These are phyloP conservation scores for Caenorhabditis zanzibari DNA, from an alignment of 2,888 invertebrate genomes.

Conservation along the genomic window DNA sequence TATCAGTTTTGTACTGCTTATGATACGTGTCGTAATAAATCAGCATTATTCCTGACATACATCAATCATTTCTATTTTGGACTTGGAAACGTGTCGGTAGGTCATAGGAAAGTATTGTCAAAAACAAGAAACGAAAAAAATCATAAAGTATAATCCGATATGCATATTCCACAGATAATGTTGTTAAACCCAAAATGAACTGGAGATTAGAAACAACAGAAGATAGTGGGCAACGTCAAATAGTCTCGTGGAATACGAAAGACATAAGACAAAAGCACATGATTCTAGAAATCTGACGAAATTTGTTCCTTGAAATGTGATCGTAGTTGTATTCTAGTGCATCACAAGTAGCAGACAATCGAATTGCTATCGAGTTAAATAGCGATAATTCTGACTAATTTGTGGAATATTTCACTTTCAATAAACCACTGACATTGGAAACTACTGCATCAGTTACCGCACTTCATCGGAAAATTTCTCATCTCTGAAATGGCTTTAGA, in stretches of 20 bases:
- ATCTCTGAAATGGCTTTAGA: not conserved
- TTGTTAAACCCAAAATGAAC: no score
- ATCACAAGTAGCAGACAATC: not conserved
- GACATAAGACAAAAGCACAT: no score
- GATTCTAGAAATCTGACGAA: not conserved
- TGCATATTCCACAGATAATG: not conserved
- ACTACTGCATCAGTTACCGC: not conserved
- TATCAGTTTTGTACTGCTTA: no score
- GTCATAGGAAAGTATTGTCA: not conserved
- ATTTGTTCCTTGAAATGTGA: not conserved
- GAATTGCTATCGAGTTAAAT: not conserved
- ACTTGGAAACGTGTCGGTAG: not conserved
- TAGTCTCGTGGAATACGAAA: not conserved
- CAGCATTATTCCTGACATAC: no score
- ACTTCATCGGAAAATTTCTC: not conserved
- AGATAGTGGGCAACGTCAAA: not conserved
- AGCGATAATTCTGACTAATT: not conserved
- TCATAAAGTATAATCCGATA: not conserved
- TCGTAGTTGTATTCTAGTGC: not conserved
- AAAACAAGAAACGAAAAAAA: not conserved
- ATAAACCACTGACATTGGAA: no score
- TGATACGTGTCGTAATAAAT: no score
- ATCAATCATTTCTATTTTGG: not conserved
- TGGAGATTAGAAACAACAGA: not conserved
- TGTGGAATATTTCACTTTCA: not conserved